Evolutionary conservation across 37 sponge, comb jelly and placozoan species (phyloP), one percentile per base, ranked within the genome.

Genomic region (Aphrocallistes beatrix): DNA sequence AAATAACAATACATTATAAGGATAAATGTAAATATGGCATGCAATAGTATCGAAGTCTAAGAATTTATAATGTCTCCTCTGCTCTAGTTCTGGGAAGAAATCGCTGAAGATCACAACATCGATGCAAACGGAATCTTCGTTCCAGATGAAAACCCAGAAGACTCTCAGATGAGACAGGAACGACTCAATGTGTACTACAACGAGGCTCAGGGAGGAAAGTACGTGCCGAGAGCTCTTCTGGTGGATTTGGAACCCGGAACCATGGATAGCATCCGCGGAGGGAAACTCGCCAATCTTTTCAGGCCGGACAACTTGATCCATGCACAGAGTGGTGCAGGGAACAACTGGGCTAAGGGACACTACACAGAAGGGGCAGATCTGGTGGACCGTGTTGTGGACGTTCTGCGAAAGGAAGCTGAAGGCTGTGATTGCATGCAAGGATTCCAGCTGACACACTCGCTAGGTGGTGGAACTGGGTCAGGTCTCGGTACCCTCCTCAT

Each of bases 331-430:
- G 96, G 96, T 86, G 96, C 96, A 25, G 99, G 99, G 40, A 93
- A 95, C 88, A 98, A 98, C 91, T 98, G 96, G 96, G 96, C 99
- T 38, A 95, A 98, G 85, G 99, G 99, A n/a, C 92, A 92, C 51
- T 92, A 92, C 85, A 92, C 92, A 30, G 92, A 92, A 83, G 92
- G 92, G 38, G 92, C 88, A n/a, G 99, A 98, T 83, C 82, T 98
- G 16, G 99, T 98, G 28, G 99, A 98, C 88, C 92, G 94, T 36
- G 99, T 98, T 51, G 87, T 98, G 23, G 99, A 98, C 85, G 94
- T 95, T 0, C 96, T 98, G 23, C 86, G 99, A 9, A 98, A 98
- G 86, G 99, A 98, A 83, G 94, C 99, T n/a, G 99, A 98, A 85
- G 91, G 99, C 89, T 98, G 99, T 85, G 99, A 98, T 87, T 98